phyloP scores from a whole-genome alignment of 1,140 invertebrate genomes.

The Teleogryllus occipitalis region DNA sequence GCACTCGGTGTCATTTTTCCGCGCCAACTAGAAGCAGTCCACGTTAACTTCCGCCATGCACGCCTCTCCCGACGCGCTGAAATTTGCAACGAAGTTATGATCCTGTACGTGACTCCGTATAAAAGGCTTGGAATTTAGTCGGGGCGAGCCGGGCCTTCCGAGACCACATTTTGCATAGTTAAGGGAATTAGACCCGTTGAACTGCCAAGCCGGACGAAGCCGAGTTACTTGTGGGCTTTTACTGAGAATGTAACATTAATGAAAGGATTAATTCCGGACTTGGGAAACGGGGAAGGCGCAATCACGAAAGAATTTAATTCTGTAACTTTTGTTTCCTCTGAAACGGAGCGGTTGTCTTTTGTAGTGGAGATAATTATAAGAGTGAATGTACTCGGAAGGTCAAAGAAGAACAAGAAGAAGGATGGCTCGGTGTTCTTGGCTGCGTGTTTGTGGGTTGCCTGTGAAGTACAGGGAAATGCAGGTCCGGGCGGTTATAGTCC shows the following conservation, averaged over 20 bases:
- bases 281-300: background rate
- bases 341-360: background rate
- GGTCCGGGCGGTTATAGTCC: too few relatives aligned
- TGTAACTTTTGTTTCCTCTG: background rate
- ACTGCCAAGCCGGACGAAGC: background rate
- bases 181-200: background rate
- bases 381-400: background rate
- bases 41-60: background rate
- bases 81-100: background rate
- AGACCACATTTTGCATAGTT: background rate
- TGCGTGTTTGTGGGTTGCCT: too few relatives aligned
- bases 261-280: background rate
- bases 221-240: background rate
- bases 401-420: too few relatives aligned
- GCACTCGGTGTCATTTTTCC: background rate
- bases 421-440: too few relatives aligned
- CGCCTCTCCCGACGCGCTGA: background rate
- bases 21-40: background rate
- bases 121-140: background rate
- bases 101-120: background rate
- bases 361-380: background rate
- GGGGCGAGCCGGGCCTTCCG: background rate
- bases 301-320: background rate
- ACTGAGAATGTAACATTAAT: background rate
- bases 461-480: too few relatives aligned